A percentile compares a stretch with the other conserved stretches of the same genome.
phyloP scores from a whole-genome alignment of 2,113 vertebrate genomes.

The Neolamprologus variostigma region DNA sequence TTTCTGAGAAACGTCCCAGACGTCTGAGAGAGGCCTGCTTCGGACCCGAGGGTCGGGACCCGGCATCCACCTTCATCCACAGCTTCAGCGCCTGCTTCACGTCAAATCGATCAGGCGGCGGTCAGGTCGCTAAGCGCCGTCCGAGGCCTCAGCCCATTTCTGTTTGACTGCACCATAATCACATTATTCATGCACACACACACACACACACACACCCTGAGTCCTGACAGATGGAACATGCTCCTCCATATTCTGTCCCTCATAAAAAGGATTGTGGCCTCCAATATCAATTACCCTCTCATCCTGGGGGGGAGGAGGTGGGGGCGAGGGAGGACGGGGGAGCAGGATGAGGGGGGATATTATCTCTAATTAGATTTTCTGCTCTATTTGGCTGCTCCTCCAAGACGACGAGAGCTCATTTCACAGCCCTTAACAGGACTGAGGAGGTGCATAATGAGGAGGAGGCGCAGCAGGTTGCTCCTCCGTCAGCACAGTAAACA shows the following conservation, averaged over 20 bases:
- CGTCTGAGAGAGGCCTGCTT: neutral
- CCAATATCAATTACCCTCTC: slow-evolving; percentile 60
- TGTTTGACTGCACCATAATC: neutral
- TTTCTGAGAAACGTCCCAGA: neutral
- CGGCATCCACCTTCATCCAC: neutral
- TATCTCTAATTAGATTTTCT: slow-evolving; percentile 58
- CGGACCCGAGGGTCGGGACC: neutral
- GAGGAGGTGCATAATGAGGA: slow-evolving; percentile 16
- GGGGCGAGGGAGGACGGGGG: neutral
- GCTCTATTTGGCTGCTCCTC: slow-evolving; percentile 40
- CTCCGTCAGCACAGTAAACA: neutral
- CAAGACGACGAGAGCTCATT: slow-evolving; percentile 37
- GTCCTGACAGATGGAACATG: slow-evolving; percentile 58
- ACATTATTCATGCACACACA: neutral
- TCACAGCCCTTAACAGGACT: slow-evolving; percentile 30
- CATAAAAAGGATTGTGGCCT: slow-evolving; percentile 49
- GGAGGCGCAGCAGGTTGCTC: neutral
- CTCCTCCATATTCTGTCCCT: slow-evolving; percentile 55
- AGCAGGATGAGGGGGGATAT: neutral
- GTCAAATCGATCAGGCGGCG: neutral
- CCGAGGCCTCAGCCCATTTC: neutral
- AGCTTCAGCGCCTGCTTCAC: neutral
- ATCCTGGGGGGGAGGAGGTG: neutral
- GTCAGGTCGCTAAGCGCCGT: neutral
- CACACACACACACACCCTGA: neutral